Base-by-base conservation (phyloP, 2,888 invertebrate genomes). In the Pimpla rufipes region DNA sequence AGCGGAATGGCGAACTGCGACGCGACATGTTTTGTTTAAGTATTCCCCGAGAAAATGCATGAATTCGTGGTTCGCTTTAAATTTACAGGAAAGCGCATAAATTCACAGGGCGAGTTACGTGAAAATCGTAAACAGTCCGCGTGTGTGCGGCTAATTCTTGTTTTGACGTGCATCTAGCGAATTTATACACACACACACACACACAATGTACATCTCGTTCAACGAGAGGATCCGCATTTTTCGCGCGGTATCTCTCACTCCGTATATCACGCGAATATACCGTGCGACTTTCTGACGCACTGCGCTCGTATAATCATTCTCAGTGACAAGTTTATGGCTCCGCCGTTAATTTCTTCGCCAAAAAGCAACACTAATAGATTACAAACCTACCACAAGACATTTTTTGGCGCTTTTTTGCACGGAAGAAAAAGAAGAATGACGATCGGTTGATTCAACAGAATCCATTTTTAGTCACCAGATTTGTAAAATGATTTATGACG, bases 261-360 rank as follows among this genome's bases (percentile, higher is more conserved):
- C 3, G 29, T 7, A 47, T 59, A 37, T 35, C 68, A 59, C 57
- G 45, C 59, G 77, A 11, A 68, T 50, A 50, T 50, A 75, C 13
- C 80, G 50, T 80, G 80, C 23, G 11, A 50, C 55, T 37, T 6
- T 66, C 55, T 71, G 71, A 47, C 59, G 59, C 47, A 62, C 37
- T n/a, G 11, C 57, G n/a, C n/a, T 57, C 35, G 10, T n/a, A 35
- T n/a, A 59, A n/a, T 59, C 57, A 35, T 35, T 35, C 57, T 1
- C 13, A 16, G 35, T n/a, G 57, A 29, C 23, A 55, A 8, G 18
- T 52, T 52, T 52, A 52, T 10, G 10, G 18, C 52, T 18, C 52
- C 18, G 18, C 52, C 21, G 18, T 52, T 52, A 18, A 52, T 52
- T 52, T 52, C 18, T 21, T 10, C 3, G 10, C 10, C 1, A 16